phyloP scores from a whole-genome alignment of 2,113 vertebrate species.

The Pyrgilauda ruficollis region DNA sequence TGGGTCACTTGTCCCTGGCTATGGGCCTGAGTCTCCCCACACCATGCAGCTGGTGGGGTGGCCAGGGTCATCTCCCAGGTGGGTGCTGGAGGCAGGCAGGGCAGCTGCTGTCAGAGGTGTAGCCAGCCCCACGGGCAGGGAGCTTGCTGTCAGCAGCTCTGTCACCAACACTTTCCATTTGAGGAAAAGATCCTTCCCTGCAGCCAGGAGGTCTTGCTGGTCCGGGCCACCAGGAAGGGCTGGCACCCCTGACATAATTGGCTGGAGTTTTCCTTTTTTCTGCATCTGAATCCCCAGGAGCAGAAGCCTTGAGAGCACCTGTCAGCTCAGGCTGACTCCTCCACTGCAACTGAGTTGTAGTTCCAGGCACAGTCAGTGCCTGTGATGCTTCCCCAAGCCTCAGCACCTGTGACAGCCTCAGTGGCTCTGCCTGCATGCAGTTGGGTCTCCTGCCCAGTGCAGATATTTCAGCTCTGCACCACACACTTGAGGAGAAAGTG shows the following conservation, averaged over 20 bases:
- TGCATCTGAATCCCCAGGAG: not conserved
- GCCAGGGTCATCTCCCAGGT: not conserved
- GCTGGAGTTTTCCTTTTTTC: not conserved
- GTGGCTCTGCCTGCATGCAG: not conserved
- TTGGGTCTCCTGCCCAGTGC: not conserved
- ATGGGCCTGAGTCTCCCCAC: not conserved
- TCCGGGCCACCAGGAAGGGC: not conserved
- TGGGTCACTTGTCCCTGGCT: not conserved
- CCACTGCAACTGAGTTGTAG: fast-evolving
- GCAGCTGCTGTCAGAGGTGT: not conserved
- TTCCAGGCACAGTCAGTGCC: not conserved
- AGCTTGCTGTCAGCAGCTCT: not conserved
- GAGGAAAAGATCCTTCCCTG: not conserved
- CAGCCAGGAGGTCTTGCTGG: not conserved
- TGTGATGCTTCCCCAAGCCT: not conserved
- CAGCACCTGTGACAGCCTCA: fast-evolving
- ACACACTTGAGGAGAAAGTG: not conserved
- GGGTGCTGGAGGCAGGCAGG: not conserved
- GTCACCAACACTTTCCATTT: not conserved
- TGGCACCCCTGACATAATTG: fast-evolving
- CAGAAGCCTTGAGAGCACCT: not conserved
- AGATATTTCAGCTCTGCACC: not conserved
- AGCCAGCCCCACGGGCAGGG: not conserved
- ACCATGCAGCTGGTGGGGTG: fast-evolving
- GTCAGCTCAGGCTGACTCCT: not conserved